phyloP scores from a whole-genome alignment of 2,113 vertebrate species.

The Rhinoptilus africanus region DNA sequence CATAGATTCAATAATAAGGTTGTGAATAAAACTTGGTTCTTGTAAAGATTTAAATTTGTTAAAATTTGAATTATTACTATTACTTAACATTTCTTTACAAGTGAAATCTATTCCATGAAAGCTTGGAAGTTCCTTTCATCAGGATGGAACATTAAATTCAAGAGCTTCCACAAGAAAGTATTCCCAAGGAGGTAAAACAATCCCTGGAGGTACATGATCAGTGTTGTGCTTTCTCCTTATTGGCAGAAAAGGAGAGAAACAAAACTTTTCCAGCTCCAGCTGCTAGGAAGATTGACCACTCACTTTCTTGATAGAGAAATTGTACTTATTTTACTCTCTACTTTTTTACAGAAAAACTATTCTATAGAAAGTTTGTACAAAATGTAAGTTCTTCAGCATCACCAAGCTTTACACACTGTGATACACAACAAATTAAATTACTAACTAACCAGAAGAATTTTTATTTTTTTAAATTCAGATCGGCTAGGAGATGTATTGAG shows the following conservation, averaged over 20 bases:
- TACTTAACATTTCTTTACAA: not conserved
- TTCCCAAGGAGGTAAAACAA: not conserved
- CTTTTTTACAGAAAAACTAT: not conserved
- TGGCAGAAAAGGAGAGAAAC: not conserved
- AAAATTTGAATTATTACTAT: not conserved
- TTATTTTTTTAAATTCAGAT: not conserved
- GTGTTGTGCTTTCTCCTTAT: not conserved
- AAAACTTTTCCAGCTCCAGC: not conserved
- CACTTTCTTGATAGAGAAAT: not conserved
- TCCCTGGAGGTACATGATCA: not conserved
- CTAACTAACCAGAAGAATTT: not conserved
- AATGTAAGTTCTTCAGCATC: not conserved
- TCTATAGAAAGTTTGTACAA: not conserved
- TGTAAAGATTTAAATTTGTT: not conserved
- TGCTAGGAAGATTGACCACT: not conserved
- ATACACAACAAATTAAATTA: not conserved
- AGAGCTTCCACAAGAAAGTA: not conserved
- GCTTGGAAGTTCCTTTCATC: not conserved
- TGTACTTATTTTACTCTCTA: not conserved
- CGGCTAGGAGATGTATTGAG: not conserved
- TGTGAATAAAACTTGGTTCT: not conserved
- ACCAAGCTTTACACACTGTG: not conserved
- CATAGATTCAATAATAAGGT: not conserved
- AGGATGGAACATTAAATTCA: not conserved
- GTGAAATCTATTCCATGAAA: not conserved